Evolutionary conservation across 2,888 invertebrate genomes (phyloP), one percentile per base, ranked within the genome.

Genomic region (Hyposoter dolosus): DNA sequence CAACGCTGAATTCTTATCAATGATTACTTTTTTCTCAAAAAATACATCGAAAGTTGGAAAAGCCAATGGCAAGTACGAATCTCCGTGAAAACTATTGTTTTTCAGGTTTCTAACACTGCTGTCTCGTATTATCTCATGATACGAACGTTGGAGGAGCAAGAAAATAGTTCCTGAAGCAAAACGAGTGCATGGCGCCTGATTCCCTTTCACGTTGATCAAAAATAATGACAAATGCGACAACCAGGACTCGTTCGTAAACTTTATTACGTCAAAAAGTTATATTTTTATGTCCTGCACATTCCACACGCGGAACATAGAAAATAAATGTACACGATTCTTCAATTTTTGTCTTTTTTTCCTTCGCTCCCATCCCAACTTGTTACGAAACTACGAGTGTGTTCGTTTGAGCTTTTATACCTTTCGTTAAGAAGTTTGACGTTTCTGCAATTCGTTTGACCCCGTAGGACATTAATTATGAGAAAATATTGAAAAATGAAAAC

Each of bases 91-190:
- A 40, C 40, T 56, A 15, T 50, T 50, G 9, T 43, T 75, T 50
- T 53, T 17, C 23, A 84, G 78, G 75, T 84, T 23, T 45, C 63
- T 19, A 84, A 87, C 77, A 84, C 84, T 3, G 56, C 82, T 15
- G 19, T 83, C 3, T 88, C 85, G 19, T 88, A 87, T 17, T 88
- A 79, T 65, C 85, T 87, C 23, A 68, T 87, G 60, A 3, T 86
- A 17, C 76, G 84, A n/a, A 84, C 84, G 15, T 53, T 86, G 28
- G 82, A 82, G 23, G 84, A 84, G 19, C 15, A 69, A 23, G 6
- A 69, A 1, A 69, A 45, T 6, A 45, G 45, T 23, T 43, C 60
- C 9, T 60, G 4, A 60, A 60, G 19, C 3, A 10, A 40, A 40
- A 40, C 40, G 10, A 40, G 40, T 40, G 40, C 10, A 40, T 40